Percentiles rank a stretch among this genome's conserved stretches.
These are phyloP conservation scores for Pelmatolapia mariae DNA, from an alignment of 2,113 vertebrate genomes.

Conservation along the genomic window DNA sequence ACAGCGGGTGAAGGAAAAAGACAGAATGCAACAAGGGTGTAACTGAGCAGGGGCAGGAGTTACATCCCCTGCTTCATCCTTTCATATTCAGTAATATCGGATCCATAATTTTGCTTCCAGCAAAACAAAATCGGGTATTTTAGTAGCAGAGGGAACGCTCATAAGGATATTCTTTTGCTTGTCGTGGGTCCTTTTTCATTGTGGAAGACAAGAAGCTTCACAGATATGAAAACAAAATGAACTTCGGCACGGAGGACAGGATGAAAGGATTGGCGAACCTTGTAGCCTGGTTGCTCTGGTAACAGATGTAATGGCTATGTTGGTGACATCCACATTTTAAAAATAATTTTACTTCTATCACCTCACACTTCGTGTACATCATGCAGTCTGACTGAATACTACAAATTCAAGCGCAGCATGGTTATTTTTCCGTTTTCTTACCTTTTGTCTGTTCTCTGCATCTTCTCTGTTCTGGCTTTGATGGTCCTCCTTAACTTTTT, in stretches of 20 bases:
- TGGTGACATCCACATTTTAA: not conserved
- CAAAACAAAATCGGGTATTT: not conserved
- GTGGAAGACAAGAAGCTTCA: not conserved
- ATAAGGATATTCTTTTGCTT: not conserved
- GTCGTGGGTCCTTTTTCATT: not conserved
- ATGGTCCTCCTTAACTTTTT: conserved; percentile 6
- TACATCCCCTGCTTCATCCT: not conserved
- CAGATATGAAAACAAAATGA: not conserved
- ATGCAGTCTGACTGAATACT: not conserved
- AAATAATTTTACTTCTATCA: not conserved
- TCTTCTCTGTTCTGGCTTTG: not conserved
- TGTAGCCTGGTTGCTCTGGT: not conserved
- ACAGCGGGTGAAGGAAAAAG: not conserved
- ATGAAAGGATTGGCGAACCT: not conserved
- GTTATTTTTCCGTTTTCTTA: not conserved
- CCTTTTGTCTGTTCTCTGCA: not conserved
- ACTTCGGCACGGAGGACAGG: not conserved
- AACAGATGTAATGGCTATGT: not conserved
- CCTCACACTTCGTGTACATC: not conserved
- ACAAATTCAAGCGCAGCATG: not conserved
- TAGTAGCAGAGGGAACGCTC: not conserved
- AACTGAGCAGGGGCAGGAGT: not conserved
- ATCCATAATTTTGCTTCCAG: not conserved
- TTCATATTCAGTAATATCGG: not conserved
- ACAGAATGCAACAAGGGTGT: not conserved